Evolutionary conservation across 2,888 invertebrate genomes (phyloP).

Genomic region (Polyommatus iphigenia): DNA sequence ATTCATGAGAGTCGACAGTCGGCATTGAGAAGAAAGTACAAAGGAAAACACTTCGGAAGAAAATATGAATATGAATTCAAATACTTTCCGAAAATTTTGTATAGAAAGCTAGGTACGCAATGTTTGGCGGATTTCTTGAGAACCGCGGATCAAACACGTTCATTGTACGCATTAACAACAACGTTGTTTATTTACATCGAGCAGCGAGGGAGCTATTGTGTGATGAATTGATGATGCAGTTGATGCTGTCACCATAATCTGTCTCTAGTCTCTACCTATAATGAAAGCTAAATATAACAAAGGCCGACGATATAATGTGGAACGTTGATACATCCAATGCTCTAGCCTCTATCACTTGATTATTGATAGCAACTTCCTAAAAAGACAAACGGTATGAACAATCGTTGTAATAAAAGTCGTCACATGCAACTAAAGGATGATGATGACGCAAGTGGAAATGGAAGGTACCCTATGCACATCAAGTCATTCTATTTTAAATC

Average conservation of each 20-base stretch:
- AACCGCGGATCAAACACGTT: not conserved
- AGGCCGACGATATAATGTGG: not conserved
- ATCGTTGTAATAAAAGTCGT: too few relatives aligned
- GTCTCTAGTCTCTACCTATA: too few relatives aligned
- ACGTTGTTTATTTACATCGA: slow-evolving; percentile 5
- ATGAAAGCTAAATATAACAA: not conserved
- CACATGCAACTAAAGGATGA: not conserved
- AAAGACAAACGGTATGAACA: too few relatives aligned
- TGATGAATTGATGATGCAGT: not conserved
- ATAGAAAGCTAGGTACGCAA: not conserved
- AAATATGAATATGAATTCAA: not conserved
- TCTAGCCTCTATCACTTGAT: too few relatives aligned
- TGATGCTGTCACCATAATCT: not conserved
- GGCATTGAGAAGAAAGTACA: not conserved
- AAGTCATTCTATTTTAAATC: slow-evolving; percentile 3
- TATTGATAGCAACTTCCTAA: too few relatives aligned
- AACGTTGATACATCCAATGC: not conserved
- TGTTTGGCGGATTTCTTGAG: not conserved
- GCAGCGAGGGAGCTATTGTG: not conserved
- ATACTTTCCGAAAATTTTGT: not conserved
- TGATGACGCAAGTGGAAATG: not conserved
- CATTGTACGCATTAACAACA: not conserved
- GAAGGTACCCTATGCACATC: not conserved
- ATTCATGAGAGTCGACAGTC: not conserved
- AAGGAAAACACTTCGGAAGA: not conserved